Evolutionary conservation across 23 tunicate genomes (phyloP), one percentile per base, ranked within the genome.

Genomic region (Styela clava): DNA sequence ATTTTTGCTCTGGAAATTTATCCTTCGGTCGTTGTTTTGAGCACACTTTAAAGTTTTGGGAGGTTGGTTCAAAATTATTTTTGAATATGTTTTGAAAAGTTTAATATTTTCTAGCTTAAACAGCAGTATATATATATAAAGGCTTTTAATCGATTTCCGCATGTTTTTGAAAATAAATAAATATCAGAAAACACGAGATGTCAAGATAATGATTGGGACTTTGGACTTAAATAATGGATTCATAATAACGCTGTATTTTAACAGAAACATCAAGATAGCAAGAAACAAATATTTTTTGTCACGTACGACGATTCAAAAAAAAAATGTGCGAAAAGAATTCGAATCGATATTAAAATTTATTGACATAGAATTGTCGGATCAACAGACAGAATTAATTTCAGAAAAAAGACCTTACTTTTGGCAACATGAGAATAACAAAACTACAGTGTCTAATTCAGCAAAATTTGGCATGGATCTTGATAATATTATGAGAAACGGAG

Each of bases 401-500:
- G 12, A 19, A 19, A n/a, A 67, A n/a, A 18, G 71, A n/a, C n/a
- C n/a, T n/a, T 1, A 67, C 71, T 29, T 67, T 67, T 29, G 71
- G 22, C 71, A 67, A 24, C 71, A 67, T 67, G 71, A 67, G 71
- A 67, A 67, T 29, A 29, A 67, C 12, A 29, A n/a, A 0, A 67
- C 71, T 16, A 67, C 19, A 12, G 16, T 25, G 30, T 19, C 22
- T 18, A 29, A 1, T 19, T 0, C 24, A n/a, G 30, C 71, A 24
- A 25, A 27, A 29, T 25, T 67, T 22, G 31, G 1, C 31, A 18
- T 67, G 24, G 71, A 67, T 67, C 12, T 22, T 0, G 12, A 68
- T 5, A 76, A 76, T 22, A 37, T 76, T 26, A 76, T 76, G 81
- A 25, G 81, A 29, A 76, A 76, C 26, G 81, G 81, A 20, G 30